Base-by-base conservation (phyloP, 2,113 vertebrate genomes). In the Salminus brasiliensis region DNA sequence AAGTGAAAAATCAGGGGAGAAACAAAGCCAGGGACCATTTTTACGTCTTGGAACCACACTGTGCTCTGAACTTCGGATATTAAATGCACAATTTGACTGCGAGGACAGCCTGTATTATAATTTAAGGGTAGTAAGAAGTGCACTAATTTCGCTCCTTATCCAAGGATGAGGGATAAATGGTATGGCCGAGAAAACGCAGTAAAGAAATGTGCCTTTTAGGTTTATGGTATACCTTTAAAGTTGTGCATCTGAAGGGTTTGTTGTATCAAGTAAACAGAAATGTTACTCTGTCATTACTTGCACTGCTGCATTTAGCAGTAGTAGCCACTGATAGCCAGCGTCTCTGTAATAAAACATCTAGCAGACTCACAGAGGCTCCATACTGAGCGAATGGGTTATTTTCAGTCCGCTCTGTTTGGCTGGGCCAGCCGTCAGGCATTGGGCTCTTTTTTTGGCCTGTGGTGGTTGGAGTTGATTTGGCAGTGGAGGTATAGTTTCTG, bases 1-100 rank as follows among this genome's bases (percentile, higher is more conserved):
- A 71, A 76, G 52, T 60, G 66, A 32, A 70, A 76, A 79, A 81
- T 76, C 55, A 25, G 23, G 30, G 49, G 39, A 80, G 34, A 76
- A 76, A 76, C 25, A 9, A 65, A 81, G 62, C 65, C 83, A 65
- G 76, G 27, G 43, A 84, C 25, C 60, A 2, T 59, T 87, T 84
- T 85, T 32, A 45, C 5, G 63, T 67, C 63, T 63, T 47, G 83
- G 80, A 78, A 32, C 13, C 7, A 67, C 55, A 23, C 25, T 27
- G 60, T 63, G 60, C 74, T 32, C 67, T 12, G 30, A 47, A 21
- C 47, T 69, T 49, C 62, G 55, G 12, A 63, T 27, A 85, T 80
- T 80, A 80, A 43, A 83, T 55, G 71, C 74, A 78, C 81, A 62
- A 81, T 85, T 85, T 82, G 60, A 78, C 49, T 32, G 2, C 66